Base-by-base conservation (phyloP, 2,888 invertebrate genomes). In the Megaustenia siamemsis region DNA sequence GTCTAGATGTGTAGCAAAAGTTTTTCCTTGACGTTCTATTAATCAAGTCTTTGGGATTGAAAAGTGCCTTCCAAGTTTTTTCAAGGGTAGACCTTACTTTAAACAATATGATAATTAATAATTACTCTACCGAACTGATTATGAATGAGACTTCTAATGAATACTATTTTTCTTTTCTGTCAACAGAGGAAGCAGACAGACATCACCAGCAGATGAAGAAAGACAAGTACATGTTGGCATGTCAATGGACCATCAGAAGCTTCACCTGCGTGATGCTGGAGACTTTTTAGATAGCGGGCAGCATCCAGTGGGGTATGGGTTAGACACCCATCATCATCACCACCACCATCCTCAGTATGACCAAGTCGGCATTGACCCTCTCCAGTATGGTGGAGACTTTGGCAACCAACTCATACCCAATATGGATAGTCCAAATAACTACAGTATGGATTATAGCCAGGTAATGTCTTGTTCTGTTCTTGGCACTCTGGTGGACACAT, bases 191-290 rank as follows among this genome's bases (percentile, higher is more conserved):
- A 97, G 98, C 92, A 96, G 97, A 92, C 98, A 98, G 94, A 97
- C 97, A 87, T 98, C 98, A 69, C 98, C 98, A 78, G 97, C 97
- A 28, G 97, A 97, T 94, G 97, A 97, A 92, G 97, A 97, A 86
- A 94, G 96, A 85, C 88, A 88, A 71, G 69, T 75, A 0, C 85
- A 86, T 35, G 76, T 86, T 3, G 86, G 85, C n/a, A 87, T 88
- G 71, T 88, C 88, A 76, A 87, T 90, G 84, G 88, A 89, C 63
- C 87, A 86, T 53, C 86, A 82, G 38, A 88, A 88, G 78, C 82
- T 88, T 68, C 81, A 79, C 18, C 63, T 84, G 63, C 88, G 80
- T 6, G 76, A 86, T 10, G 91, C 90, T n/a, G 86, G 85, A 6
- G 91, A 92, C 73, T 91, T 92, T 82, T 86, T 92, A 40, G 92